Conservation (phyloP, 2,113 vertebrate species). For the Pimephales promelas region DNA sequence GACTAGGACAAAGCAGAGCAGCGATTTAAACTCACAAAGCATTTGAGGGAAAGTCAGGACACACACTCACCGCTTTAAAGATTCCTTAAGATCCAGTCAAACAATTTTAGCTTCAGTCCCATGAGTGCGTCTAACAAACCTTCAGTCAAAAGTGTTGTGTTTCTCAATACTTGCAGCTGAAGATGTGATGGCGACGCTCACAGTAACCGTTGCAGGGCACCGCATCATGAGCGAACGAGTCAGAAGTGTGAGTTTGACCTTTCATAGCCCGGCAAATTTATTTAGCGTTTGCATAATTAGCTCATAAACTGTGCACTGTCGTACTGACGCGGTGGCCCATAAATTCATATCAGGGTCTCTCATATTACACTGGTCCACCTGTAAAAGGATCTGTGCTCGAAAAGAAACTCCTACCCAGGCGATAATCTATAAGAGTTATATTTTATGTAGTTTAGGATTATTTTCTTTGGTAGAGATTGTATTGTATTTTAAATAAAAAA, state of each 20-base stretch:
- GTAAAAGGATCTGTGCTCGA: not conserved
- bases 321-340: conserved; percentile 21
- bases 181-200: not conserved
- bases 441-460: not conserved
- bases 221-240: not conserved
- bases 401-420: not conserved
- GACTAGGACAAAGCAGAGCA: conserved; percentile 18
- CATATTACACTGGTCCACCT: conserved; percentile 20
- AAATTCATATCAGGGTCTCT: conserved; percentile 33
- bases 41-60: conserved; percentile 17
- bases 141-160: conserved; percentile 2
- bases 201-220: not conserved
- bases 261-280: conserved; percentile 42
- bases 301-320: conserved; percentile 34
- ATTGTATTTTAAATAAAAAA: not conserved
- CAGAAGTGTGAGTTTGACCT: conserved; percentile 36
- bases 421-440: not conserved
- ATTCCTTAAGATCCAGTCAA: conserved; percentile 36
- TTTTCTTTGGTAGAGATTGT: not conserved
- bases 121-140: not conserved
- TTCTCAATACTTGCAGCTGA: not conserved
- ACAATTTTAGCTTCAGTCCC: conserved; percentile 6
- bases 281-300: conserved; percentile 44
- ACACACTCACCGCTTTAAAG: conserved; percentile 20
- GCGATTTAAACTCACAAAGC: conserved; percentile 3